Evolutionary conservation across 1,140 invertebrate genomes (phyloP).

Genomic region (Drosophila murphyi): DNA sequence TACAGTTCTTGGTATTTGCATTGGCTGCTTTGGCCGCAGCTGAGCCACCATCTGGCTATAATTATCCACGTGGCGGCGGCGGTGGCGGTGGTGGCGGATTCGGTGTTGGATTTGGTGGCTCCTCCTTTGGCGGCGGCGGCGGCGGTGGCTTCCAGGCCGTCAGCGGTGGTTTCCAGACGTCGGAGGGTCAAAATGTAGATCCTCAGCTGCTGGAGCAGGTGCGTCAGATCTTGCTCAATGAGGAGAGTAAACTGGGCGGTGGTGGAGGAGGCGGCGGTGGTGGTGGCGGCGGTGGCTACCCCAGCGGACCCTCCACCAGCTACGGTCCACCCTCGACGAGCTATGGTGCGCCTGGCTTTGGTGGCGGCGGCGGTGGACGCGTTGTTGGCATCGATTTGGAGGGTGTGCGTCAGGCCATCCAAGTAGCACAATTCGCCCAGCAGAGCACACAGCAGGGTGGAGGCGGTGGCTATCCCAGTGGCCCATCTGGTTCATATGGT

Average conservation of each 20-base stretch:
- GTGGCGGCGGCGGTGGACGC: constrained; percentile 86
- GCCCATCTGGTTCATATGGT: constrained; percentile 84
- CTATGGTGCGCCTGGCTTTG: constrained; percentile 87
- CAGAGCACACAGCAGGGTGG: constrained; percentile 84
- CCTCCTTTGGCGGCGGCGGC: constrained; percentile 84
- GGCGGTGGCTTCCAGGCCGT: constrained; percentile 91
- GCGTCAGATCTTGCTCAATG: constrained; percentile 91
- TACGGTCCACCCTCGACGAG: constrained; percentile 86
- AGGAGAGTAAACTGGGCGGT: constrained; percentile 88
- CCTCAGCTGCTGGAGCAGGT: constrained; percentile 91
- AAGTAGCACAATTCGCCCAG: constrained; percentile 88
- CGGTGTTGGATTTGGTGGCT: constrained; percentile 83
- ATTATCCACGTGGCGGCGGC: constrained; percentile 87
- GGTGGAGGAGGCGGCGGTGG: constrained; percentile 75
- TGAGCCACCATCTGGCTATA: constrained; percentile 88
- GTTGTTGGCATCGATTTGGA: constrained; percentile 88
- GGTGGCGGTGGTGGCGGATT: constrained; percentile 82
- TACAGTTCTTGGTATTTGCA: constrained; percentile 88
- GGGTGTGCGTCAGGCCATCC: constrained; percentile 88
- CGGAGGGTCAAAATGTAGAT: constrained; percentile 92
- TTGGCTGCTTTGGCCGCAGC: constrained; percentile 87
- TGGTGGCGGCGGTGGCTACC: constrained; percentile 84
- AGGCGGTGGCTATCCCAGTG: constrained; percentile 74
- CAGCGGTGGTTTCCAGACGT: constrained; percentile 89
- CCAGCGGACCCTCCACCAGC: constrained; percentile 81